Conservation (phyloP, 2,797 vertebrate genomes). For the Erethizon dorsatum region DNA sequence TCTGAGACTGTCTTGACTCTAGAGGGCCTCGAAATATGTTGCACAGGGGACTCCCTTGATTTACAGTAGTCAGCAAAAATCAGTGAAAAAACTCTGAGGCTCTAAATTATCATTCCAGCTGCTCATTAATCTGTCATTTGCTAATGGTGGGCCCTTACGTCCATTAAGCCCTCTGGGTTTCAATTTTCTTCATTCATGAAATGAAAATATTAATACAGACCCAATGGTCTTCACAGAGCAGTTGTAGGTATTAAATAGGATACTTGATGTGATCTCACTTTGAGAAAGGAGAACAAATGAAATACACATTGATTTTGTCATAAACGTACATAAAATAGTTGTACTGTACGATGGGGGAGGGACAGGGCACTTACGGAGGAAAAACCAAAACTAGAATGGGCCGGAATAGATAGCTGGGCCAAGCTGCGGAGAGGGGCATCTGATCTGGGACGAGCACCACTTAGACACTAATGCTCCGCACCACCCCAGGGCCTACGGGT, state of each 20-base stretch:
- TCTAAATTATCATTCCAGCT: constrained; percentile 7
- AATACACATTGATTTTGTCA: constrained; percentile 33
- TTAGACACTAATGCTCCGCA: neutral
- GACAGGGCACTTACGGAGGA: neutral
- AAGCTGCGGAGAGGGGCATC: neutral
- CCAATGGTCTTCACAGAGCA: neutral
- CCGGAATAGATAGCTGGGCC: neutral
- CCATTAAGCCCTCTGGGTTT: neutral
- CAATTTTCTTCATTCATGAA: neutral
- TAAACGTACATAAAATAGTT: neutral
- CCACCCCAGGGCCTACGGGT: neutral
- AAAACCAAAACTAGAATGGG: neutral
- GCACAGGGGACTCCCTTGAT: neutral
- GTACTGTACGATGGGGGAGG: neutral
- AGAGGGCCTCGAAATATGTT: constrained; percentile 2
- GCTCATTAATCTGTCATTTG: constrained; percentile 37
- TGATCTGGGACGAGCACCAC: neutral
- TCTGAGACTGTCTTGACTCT: neutral
- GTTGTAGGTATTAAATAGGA: neutral
- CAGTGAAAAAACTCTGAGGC: neutral
- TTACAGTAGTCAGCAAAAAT: neutral
- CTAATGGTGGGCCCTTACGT: neutral
- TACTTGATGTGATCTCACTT: neutral
- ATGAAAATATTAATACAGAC: neutral
- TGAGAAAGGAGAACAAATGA: constrained; percentile 39